phyloP scores from a whole-genome alignment of 2,113 vertebrate species.

The Myotis lucifugus region DNA sequence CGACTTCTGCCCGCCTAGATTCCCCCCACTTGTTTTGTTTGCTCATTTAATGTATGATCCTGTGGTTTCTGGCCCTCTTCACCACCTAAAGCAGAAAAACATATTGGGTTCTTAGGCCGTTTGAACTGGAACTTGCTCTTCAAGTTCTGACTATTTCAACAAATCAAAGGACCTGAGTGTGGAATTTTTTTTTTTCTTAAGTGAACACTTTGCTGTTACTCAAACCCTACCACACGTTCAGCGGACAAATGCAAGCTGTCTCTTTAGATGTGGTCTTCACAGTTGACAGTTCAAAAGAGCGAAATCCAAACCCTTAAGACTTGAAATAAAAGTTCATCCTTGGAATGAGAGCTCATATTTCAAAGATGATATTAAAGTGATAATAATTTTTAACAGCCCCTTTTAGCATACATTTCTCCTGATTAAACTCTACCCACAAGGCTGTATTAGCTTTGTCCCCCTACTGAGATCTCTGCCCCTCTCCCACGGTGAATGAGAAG shows the following conservation, averaged over 20 bases:
- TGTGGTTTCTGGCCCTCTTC: slow-evolving; percentile 70
- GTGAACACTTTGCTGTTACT: slow-evolving; percentile 64
- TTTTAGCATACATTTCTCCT: background rate
- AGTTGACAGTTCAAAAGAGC: slow-evolving; percentile 38
- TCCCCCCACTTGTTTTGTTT: slow-evolving; percentile 51
- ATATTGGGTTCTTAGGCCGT: slow-evolving; percentile 51
- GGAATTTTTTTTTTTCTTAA: slow-evolving; percentile 55
- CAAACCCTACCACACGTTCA: slow-evolving; percentile 4
- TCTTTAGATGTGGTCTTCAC: slow-evolving; percentile 62
- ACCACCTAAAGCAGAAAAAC: slow-evolving; percentile 62
- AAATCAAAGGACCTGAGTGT: slow-evolving; percentile 74
- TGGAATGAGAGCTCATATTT: slow-evolving; percentile 26
- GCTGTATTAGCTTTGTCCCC: slow-evolving; percentile 44
- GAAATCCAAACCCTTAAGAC: background rate
- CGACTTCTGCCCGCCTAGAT: background rate
- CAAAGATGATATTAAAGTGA: background rate
- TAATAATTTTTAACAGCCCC: background rate
- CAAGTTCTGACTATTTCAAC: slow-evolving; percentile 74
- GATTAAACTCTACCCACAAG: slow-evolving; percentile 13
- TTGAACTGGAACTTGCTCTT: slow-evolving; percentile 79
- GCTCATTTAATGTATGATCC: slow-evolving; percentile 55
- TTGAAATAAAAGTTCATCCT: slow-evolving; percentile 4
- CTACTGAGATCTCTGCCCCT: slow-evolving; percentile 25
- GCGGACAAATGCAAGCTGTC: background rate
- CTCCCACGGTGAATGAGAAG: background rate